phyloP scores from a whole-genome alignment of 2,113 vertebrate genomes.

The Rattus rattus region DNA sequence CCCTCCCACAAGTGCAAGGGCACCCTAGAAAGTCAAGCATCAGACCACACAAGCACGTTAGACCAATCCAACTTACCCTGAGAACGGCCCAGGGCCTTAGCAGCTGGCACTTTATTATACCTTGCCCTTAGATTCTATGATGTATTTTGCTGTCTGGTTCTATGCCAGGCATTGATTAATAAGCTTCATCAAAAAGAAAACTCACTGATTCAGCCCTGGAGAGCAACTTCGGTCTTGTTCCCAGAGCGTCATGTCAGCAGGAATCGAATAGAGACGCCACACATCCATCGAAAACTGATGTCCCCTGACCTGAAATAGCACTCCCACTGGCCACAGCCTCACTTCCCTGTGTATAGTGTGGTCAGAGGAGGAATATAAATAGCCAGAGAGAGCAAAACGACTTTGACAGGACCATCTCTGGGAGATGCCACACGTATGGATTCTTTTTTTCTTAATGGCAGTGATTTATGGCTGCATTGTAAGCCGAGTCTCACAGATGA shows the following conservation, averaged over 20 bases:
- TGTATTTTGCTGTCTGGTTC: conserved; percentile 67
- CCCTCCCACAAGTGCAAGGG: conserved; percentile 19
- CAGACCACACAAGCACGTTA: background rate
- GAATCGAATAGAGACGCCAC: conserved; percentile 54
- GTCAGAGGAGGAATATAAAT: background rate
- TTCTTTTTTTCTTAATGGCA: conserved; percentile 29
- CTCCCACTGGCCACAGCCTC: background rate
- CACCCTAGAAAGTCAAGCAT: conserved; percentile 41
- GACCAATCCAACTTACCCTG: background rate
- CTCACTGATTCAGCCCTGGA: conserved; percentile 69
- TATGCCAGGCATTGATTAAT: conserved; percentile 79
- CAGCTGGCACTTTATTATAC: conserved; percentile 37
- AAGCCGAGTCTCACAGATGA: conserved; percentile 15
- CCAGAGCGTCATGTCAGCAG: conserved; percentile 59
- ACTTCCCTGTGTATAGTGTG: background rate
- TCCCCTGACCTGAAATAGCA: background rate
- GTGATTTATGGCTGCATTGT: conserved; percentile 64
- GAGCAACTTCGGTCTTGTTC: conserved; percentile 73
- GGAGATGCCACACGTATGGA: conserved; percentile 41
- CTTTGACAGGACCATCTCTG: conserved; percentile 5
- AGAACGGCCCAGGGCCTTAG: background rate
- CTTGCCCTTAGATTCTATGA: conserved; percentile 55
- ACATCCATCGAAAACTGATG: background rate
- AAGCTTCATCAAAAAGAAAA: conserved; percentile 77
- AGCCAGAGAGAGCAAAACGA: background rate